Base-by-base conservation (phyloP, 2,797 vertebrate genomes). In the Rhynchonycteris naso region DNA sequence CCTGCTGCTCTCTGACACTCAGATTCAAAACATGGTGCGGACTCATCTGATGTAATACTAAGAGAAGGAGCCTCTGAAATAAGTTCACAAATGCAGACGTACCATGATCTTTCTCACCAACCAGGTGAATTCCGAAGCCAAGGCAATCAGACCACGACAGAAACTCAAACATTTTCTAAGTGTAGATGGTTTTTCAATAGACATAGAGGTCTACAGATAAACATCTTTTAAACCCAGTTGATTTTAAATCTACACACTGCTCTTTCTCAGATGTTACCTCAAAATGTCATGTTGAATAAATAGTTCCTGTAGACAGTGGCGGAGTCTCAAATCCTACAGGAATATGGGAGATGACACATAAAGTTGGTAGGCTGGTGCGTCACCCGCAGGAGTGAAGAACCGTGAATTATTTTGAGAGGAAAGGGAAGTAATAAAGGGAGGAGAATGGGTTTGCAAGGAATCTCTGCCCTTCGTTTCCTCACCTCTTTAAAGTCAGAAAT, bases 81-180 rank as follows among this genome's bases (percentile, higher is more conserved):
- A 63, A 61, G 35, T 54, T 47, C 78, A 50, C 24, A 79, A 71
- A 47, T 12, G 5, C 5, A 74, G 56, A 68, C 21, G 14, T 33
- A 30, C 15, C 28, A 28, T 11, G 14, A 30, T 78, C 47, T 52
- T 86, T 83, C 61, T 90, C 35, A 66, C 4, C 80, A 76, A 15
- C 8, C 14, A 59, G 21, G 30, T 38, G 35, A 50, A 47, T 71
- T 88, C 76, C 75, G 71, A 76, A 47, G 30, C 11, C 79, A 52
- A 12, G 18, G 54, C 24, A 71, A 54, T 68, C 74, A 75, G 38
- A 35, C 21, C 38, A 47, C 30, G 59, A 81, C 18, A 38, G 21
- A 50, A 80, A 63, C n/a, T 5, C 54, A 90, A 75, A 54, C 13
- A 50, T 75, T 91, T 93, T 92, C n/a, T 59, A 90, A 93, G 72